Conservation (phyloP, 2,113 vertebrate genomes). For the Pygoscelis antarcticus region DNA sequence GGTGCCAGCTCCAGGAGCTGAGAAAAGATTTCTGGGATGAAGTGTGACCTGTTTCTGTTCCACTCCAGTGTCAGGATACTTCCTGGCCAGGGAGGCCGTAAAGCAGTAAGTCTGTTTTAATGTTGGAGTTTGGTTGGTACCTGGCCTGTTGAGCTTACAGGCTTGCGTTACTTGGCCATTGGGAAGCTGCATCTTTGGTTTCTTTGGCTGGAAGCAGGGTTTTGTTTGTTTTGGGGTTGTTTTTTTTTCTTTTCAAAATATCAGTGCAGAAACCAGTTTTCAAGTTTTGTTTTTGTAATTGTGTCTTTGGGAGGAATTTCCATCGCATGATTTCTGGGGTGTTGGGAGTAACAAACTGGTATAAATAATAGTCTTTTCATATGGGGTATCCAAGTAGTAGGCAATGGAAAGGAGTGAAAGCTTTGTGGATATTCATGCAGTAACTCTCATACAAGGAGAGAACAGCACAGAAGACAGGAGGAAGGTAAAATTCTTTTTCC, state of each 20-base stretch:
- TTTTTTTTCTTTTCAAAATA: background rate
- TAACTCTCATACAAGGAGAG: background rate
- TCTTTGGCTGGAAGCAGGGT: background rate
- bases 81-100: background rate
- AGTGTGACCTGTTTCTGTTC: background rate
- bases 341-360: background rate
- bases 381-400: background rate
- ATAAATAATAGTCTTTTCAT: background rate
- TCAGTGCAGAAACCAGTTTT: background rate
- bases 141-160: background rate
- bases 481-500: background rate
- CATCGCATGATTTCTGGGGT: accelerated
- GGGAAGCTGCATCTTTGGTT: background rate
- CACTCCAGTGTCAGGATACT: background rate
- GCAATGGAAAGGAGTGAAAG: background rate
- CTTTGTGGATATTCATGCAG: background rate
- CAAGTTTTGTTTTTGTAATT: background rate
- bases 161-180: background rate
- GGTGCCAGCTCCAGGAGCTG: background rate
- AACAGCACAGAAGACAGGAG: background rate
- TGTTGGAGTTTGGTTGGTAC: background rate
- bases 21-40: background rate
- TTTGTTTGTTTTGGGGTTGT: background rate
- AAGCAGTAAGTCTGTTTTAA: background rate
- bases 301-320: background rate